Percentiles rank a stretch among this genome's conserved stretches.
Conservation (phyloP, 53 echinoderm and acorn worm genomes). For the Luidia sarsii region DNA sequence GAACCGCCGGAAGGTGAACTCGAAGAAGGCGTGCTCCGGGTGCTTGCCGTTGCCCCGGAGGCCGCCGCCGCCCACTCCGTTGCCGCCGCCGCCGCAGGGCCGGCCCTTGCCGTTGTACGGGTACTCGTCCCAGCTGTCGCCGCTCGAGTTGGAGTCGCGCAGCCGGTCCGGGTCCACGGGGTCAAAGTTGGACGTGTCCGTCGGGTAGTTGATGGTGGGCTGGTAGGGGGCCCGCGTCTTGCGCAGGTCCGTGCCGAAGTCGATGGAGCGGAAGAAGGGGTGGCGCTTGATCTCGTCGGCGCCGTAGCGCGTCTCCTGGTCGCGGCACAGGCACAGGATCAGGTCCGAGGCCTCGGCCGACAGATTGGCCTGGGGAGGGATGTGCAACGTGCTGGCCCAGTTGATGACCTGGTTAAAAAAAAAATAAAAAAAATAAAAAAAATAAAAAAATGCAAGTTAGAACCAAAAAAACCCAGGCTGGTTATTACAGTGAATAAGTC, state of each 20-base stretch:
- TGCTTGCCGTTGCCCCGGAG: constrained; percentile 81
- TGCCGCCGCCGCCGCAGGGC: constrained; percentile 41
- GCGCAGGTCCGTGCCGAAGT: constrained; percentile 82
- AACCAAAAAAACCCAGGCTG: no score
- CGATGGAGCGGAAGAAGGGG: constrained; percentile 76
- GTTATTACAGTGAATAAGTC: no score
- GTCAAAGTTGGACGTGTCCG: constrained; percentile 97
- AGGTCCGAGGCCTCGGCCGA: constrained; percentile 78
- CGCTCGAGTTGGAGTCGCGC: constrained; percentile 77
- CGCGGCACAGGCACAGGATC: constrained; percentile 87
- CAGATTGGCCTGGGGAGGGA: constrained; percentile 84
- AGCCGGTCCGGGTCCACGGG: constrained; percentile 87
- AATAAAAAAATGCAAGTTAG: no score
- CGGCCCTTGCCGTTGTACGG: constrained; percentile 59
- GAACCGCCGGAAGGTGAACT: constrained; percentile 98
- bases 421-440: no score
- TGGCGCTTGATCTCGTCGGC: constrained; percentile 88
- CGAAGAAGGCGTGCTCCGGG: constrained; percentile 97
- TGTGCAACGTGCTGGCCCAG: constrained; percentile 80
- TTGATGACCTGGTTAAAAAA: constrained; percentile 94
- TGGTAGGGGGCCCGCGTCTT: constrained; percentile 78
- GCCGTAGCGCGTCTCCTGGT: constrained; percentile 75
- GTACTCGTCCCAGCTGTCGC: constrained; percentile 78
- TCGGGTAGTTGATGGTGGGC: constrained; percentile 82
- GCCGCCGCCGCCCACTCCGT: no score